Evolutionary conservation across 1,140 invertebrate genomes (phyloP), one percentile per base, ranked within the genome.

Genomic region (Trichogramma pretiosum): DNA sequence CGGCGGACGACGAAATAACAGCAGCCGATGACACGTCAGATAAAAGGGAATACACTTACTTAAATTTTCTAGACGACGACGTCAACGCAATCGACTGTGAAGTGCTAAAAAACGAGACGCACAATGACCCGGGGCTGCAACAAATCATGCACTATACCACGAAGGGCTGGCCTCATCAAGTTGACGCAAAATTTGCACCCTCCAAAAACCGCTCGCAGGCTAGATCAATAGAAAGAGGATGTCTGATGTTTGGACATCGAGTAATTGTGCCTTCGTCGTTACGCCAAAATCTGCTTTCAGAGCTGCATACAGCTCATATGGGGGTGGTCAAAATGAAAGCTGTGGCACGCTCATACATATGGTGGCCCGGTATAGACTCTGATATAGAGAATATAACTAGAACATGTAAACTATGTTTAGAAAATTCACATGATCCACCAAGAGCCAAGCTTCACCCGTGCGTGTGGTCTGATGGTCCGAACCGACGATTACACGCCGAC

Each of bases 271-370:
- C 54, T 0, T 2, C 23, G 5, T 11, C 32, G 16, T 23, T 56
- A 8, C 24, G 10, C 14, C 9, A 14, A 8, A 35, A 42, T 19
- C 30, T 69, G 10, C 37, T 69, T 30, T 48, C 51, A 13, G 59
- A 67, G 41, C 40, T 77, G 14, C 72, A 77, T 58, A 23, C 48
- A 8, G 56, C 50, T 23, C 74, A 77, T 55, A 53, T 61, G 13
- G 74, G 73, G 5, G 64, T 75, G 16, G 64, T 67, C 3, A 64
- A 64, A 54, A 75, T 73, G 62, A 78, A 78, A 56, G 46, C 55
- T 3, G 21, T 75, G 5, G 73, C 74, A 5, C 34, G 68, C 26
- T 56, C 50, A 30, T 67, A 70, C 53, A 51, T 73, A 13, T 77
- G 64, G 61, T 77, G 69, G 68, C 65, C 67, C 10, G 47, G 54